Evolutionary conservation across 2,797 vertebrate genomes (phyloP).

Genomic region (Anabacerthia variegaticeps): DNA sequence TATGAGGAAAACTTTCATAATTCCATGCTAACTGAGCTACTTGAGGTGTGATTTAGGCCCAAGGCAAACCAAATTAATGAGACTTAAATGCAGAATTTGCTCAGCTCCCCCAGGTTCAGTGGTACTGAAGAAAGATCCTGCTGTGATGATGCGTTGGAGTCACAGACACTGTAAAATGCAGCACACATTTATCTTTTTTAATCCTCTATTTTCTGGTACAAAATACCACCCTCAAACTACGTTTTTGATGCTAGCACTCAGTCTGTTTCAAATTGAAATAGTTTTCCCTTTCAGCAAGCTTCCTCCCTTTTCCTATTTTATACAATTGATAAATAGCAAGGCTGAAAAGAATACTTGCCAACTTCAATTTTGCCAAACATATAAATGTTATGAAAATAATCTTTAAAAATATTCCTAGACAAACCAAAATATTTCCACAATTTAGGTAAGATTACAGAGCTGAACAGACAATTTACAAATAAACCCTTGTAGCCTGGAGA

Average conservation of each 20-base stretch:
- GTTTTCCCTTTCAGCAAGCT: background rate
- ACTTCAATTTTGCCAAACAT: background rate
- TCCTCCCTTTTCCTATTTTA: background rate
- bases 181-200: background rate
- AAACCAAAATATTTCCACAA: background rate
- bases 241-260: background rate
- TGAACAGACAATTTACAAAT: background rate
- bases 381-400: background rate
- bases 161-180: background rate
- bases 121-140: background rate
- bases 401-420: background rate
- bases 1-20: background rate
- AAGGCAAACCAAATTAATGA: background rate
- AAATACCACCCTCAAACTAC: background rate
- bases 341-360: slow-evolving; percentile 20
- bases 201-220: background rate
- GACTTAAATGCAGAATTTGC: slow-evolving; percentile 26
- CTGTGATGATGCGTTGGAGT: slow-evolving; percentile 15
- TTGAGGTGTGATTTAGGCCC: background rate
- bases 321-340: slow-evolving; percentile 3
- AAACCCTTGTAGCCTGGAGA: background rate
- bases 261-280: background rate
- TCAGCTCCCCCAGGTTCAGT: background rate
- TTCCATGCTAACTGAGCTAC: background rate
- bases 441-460: background rate